Evolutionary conservation across 2,113 vertebrate species (phyloP).

Genomic region (Thalassarche chlororhynchos): DNA sequence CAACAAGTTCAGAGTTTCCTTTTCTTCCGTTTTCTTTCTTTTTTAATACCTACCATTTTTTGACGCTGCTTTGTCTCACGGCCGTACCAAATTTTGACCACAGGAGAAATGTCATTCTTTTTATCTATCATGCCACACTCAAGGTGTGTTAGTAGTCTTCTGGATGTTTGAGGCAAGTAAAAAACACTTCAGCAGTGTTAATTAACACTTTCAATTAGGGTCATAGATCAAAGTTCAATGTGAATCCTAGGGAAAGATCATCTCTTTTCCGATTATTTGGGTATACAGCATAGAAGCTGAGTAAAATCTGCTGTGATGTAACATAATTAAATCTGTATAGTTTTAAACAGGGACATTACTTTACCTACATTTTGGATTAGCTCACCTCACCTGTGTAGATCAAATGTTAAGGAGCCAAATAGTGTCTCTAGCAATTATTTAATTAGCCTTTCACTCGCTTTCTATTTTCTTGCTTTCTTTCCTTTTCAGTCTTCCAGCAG

Average conservation of each 20-base stretch:
- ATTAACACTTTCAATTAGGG: neutral
- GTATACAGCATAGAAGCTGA: neutral
- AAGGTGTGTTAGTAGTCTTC: neutral
- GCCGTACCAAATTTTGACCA: neutral
- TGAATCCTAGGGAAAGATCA: neutral
- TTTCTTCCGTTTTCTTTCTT: accelerated
- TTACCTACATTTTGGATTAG: neutral
- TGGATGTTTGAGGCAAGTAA: neutral
- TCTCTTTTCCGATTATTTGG: neutral
- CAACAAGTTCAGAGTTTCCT: neutral
- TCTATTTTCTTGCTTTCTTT: neutral
- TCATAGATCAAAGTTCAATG: neutral
- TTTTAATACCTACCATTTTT: neutral
- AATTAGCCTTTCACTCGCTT: neutral
- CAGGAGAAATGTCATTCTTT: neutral
- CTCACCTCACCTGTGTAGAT: neutral
- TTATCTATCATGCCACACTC: neutral
- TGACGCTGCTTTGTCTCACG: neutral
- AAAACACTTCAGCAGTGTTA: neutral
- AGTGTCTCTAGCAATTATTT: neutral
- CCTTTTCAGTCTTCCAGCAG: neutral
- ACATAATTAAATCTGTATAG: neutral
- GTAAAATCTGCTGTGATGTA: neutral
- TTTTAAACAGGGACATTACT: neutral
- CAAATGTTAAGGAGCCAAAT: neutral